Evolutionary conservation across 2,888 invertebrate species (phyloP), one percentile per base, ranked within the genome.

Genomic region (Leptinotarsa tumamoca): DNA sequence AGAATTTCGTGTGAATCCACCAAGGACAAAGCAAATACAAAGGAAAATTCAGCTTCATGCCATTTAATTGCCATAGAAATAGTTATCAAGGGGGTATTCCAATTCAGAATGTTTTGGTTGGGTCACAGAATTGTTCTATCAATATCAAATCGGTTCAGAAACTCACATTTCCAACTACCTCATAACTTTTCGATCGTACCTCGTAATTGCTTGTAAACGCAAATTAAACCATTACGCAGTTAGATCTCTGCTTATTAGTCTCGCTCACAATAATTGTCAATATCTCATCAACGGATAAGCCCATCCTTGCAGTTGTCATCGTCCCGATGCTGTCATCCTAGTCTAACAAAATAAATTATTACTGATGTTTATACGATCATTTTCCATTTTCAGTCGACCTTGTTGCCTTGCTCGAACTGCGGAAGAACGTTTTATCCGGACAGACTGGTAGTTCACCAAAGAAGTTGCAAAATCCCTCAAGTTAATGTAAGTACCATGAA

Each of bases 371-470:
- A 27, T n/a, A 33, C n/a, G n/a, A 43, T 63, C 43, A 43, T 74
- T 87, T 87, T 63, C 82, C n/a, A 51, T 74, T 87, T 87, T 61
- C 82, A 90, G 90, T 87, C 89, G 17, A 88, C 88, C 70, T 84
- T 94, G 81, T 88, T 92, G 27, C 90, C 92, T 2, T 94, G 94
- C 83, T 88, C 89, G 63, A 91, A 91, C 82, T 94, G 94, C 85
- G 92, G 92, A 14, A 89, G 94, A 67, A 93, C 93, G 43, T 94
- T 94, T 87, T 89, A 91, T 78, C 93, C 94, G 0, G 93, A 94
- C 81, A 89, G 94, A 54, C 86, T 94, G 18, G 84, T 89, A 17
- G 91, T 94, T 1, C 94, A 94, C 84, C 87, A 89, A 81, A 88
- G 88, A 80, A 90, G 89, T 80, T 91, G 89, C 84, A 89, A 87